Base-by-base conservation (phyloP, 2,888 invertebrate genomes). In the Pseudococcus longispinus region DNA sequence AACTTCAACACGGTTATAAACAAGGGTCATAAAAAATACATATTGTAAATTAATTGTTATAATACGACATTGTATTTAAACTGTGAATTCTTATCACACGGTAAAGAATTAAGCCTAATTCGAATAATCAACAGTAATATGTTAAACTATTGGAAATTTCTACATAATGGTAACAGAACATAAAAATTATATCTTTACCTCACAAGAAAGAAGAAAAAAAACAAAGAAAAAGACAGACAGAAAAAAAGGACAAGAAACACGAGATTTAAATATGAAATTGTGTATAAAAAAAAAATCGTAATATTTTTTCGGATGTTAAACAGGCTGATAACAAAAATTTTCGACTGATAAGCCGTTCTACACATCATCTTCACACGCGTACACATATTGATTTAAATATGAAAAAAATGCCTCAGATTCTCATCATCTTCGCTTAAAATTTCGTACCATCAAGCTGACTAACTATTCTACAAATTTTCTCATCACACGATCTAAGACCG, bases 111-210 rank as follows among this genome's bases (percentile, higher is more conserved):
- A 80, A 80, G 77, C 77, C 77, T 80, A 80, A 80, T 42, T 80
- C 77, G 77, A 80, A 80, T 42, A 80, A 80, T 29, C 37, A 55
- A 84, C 84, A 84, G 55, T 55, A 84, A 84, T 55, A 84, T 32
- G 55, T 60, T 84, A 55, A 60, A 55, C 77, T 80, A 84, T 84
- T 83, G 60, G 85, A 85, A 85, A 85, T 65, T 85, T 85, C 65
- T 85, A 85, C 70, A 85, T 65, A 85, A 85, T 85, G 85, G 85
- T 85, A 85, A 85, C 85, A 85, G 85, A 85, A 65, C 60, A 65
- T n/a, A 55, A 84, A 84, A 70, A 44, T 26, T 51, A 32, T 42
- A 85, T 85, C 60, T 84, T 84, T 55, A 84, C 84, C 42, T 84
- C 84, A 84, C 32, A 20, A 55, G 51, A 84, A 55, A 60, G 29